These are phyloP conservation scores for Upupa epops DNA, from an alignment of 2,113 vertebrate species.

Conservation along the genomic window DNA sequence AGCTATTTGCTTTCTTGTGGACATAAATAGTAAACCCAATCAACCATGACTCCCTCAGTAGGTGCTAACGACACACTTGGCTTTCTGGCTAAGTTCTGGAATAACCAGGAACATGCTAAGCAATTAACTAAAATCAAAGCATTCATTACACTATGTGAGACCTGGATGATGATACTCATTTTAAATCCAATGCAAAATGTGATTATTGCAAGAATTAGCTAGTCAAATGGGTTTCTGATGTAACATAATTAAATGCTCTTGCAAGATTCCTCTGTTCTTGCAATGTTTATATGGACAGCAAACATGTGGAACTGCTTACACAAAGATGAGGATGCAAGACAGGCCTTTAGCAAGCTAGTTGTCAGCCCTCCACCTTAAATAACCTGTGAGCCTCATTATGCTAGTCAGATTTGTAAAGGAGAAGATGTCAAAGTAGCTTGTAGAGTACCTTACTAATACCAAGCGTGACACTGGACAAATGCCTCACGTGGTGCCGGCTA, in stretches of 20 bases:
- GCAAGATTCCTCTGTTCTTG: background rate
- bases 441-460: constrained; percentile 2
- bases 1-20: background rate
- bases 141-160: background rate
- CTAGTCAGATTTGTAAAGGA: background rate
- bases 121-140: background rate
- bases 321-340: background rate
- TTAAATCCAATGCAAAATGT: background rate
- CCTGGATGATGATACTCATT: background rate
- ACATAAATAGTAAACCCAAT: background rate
- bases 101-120: background rate
- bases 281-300: background rate
- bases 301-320: background rate
- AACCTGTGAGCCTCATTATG: constrained; percentile 32
- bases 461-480: constrained; percentile 18
- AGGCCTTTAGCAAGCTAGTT: background rate
- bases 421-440: constrained; percentile 43
- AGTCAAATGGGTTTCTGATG: background rate
- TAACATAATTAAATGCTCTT: background rate
- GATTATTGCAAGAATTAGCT: background rate
- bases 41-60: background rate
- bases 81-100: background rate
- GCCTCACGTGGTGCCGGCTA: constrained; percentile 35
- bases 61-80: background rate
- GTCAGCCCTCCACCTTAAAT: constrained; percentile 23